Base-by-base conservation (phyloP, 2,113 vertebrate genomes). In the Pleuronectes platessa region DNA sequence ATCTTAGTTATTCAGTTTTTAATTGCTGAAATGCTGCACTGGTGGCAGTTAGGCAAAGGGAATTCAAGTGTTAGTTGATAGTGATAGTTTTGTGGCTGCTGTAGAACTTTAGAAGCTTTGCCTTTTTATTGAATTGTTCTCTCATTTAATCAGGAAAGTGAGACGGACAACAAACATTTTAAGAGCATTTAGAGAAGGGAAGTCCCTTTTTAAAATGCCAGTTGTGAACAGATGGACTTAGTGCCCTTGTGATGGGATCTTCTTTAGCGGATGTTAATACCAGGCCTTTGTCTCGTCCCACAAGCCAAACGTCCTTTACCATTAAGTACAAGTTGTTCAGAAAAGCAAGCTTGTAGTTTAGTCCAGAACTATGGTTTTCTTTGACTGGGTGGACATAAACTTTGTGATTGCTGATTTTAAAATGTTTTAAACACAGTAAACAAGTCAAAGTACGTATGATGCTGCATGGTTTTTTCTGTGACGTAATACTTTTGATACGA, bases 401-500 rank as follows among this genome's bases (percentile, higher is more conserved):
- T 45, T 51, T 58, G 18, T 54, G 51, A 12, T 58, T 0, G 31
- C 45, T 24, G 3, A 37, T 31, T 26, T 62, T 31, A 12, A 51
- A 51, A 15, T 65, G 18, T 61, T 47, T 2, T 9, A 65, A 76
- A 42, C 3, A 68, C 17, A 21, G 18, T 23, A 21, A 67, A 23
- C 24, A 31, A 54, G 5, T 61, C 26, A 51, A 18, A 6, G 42
- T 5, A 69, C 21, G 24, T 37, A 3, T 68, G 24, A 24, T 66
- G 18, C 61, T 53, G 42, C 74, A 13, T 21, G 26, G 2, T 26
- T 9, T 76, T 55, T 76, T 20, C 35, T 69, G 65, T 59, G 35
- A 24, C 65, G 40, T 58, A 21, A 53, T 80, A 72, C 75, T 72
- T 89, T 78, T 81, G 20, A 81, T 85, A 81, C 61, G 2, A 42